A percentile compares a stretch with the other conserved stretches of the same genome.
phyloP scores from a whole-genome alignment of 1,140 invertebrate genomes.

The Stegodyphus mimosarum region DNA sequence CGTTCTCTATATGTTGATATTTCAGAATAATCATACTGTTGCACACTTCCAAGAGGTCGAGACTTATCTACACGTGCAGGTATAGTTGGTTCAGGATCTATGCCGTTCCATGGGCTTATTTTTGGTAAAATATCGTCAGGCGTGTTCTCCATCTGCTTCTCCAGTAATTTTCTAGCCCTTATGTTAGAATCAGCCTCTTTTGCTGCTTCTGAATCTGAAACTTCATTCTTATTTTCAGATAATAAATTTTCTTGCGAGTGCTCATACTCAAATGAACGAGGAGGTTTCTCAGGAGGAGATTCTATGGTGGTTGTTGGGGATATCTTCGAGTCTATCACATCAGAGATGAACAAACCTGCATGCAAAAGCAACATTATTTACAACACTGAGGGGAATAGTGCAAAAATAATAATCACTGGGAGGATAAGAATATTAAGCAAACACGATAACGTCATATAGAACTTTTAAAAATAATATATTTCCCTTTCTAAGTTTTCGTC shows the following conservation, averaged over 20 bases:
- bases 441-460: too few species aligned
- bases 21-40: slow-evolving; percentile 11
- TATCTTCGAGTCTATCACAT: slow-evolving; percentile 5
- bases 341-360: slow-evolving; percentile 19
- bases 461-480: too few species aligned
- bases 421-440: too few species aligned
- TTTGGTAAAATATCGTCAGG: slow-evolving; percentile 15
- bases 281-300: slow-evolving; percentile 32
- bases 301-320: not conserved
- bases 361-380: too few species aligned
- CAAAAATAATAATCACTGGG: too few species aligned
- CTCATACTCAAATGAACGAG: slow-evolving; percentile 23
- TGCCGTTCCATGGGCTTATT: slow-evolving; percentile 53
- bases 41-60: slow-evolving; percentile 7
- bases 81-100: slow-evolving; percentile 53
- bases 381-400: too few species aligned
- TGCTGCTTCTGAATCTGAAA: not conserved
- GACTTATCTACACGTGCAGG: slow-evolving; percentile 37
- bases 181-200: not conserved
- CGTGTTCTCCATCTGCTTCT: too few species aligned
- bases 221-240: too few species aligned
- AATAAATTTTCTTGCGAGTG: not conserved
- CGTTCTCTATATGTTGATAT: slow-evolving; percentile 12
- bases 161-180: too few species aligned
- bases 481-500: too few species aligned